phyloP scores from a whole-genome alignment of 2,888 invertebrate species.

The Mycalesis mineus region DNA sequence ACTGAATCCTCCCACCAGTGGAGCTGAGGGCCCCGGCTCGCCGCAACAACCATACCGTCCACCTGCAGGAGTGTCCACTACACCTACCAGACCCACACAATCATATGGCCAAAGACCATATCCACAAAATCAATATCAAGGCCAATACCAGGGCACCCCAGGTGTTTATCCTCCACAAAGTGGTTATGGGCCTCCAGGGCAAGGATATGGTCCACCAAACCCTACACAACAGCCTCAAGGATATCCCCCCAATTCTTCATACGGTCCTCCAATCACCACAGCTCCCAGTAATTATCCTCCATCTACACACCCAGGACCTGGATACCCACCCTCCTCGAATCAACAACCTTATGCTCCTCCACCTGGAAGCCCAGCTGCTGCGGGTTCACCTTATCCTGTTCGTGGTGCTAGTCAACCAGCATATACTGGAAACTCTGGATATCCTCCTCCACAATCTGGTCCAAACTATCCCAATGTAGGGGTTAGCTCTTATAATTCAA shows the following conservation, averaged over 20 bases:
- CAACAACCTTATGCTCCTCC: slow-evolving; percentile 74
- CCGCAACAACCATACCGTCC: slow-evolving; percentile 73
- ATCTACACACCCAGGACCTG: slow-evolving; percentile 67
- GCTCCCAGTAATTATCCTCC: slow-evolving; percentile 78
- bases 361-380: slow-evolving; percentile 64
- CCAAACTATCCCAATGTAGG: slow-evolving; percentile 71
- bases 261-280: slow-evolving; percentile 80
- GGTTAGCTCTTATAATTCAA: slow-evolving; percentile 69
- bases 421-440: slow-evolving; percentile 68
- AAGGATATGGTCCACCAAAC: slow-evolving; percentile 81
- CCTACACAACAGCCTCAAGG: slow-evolving; percentile 80
- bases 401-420: slow-evolving; percentile 64
- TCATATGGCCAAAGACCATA: slow-evolving; percentile 83
- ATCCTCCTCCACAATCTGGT: slow-evolving; percentile 66
- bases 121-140: slow-evolving; percentile 82
- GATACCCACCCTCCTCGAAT: slow-evolving; percentile 65
- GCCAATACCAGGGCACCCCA: slow-evolving; percentile 76
- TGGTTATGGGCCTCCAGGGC: slow-evolving; percentile 82
- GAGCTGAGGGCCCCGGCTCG: slow-evolving; percentile 59
- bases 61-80: slow-evolving; percentile 69
- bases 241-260: slow-evolving; percentile 81
- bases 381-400: slow-evolving; percentile 67
- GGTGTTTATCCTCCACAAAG: slow-evolving; percentile 82
- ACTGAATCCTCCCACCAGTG: slow-evolving; percentile 57
- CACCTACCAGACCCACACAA: slow-evolving; percentile 81